Evolutionary conservation across 2,113 vertebrate genomes (phyloP).

Genomic region (Lanius collurio): DNA sequence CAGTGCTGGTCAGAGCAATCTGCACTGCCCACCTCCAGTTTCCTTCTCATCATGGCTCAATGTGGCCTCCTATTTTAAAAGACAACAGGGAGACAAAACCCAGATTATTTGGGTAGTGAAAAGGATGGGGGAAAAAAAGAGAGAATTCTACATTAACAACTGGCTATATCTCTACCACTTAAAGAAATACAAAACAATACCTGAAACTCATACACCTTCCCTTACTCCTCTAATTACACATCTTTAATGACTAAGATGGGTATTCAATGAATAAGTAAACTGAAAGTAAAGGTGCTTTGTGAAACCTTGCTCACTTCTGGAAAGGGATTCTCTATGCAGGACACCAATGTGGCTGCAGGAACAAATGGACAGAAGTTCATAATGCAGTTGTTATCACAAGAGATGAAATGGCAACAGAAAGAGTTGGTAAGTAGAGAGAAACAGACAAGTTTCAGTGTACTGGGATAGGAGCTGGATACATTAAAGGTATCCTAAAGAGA

Average conservation of each 20-base stretch:
- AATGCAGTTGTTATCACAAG: not conserved
- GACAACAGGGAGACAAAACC: not conserved
- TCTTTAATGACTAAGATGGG: not conserved
- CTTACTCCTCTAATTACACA: not conserved
- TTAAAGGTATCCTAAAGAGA: not conserved
- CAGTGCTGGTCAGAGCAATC: not conserved
- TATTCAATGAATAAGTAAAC: not conserved
- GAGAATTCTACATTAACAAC: not conserved
- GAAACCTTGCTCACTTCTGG: not conserved
- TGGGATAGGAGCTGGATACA: not conserved
- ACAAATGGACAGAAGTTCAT: not conserved
- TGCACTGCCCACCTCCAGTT: not conserved
- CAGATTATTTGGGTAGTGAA: not conserved
- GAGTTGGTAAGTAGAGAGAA: not conserved
- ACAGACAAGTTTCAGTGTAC: not conserved
- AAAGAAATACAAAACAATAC: not conserved
- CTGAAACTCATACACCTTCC: not conserved
- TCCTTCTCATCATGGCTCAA: not conserved
- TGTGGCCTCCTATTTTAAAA: not conserved
- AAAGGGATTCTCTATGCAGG: not conserved
- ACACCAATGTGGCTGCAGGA: fast-evolving
- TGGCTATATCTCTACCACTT: not conserved
- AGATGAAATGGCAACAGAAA: not conserved
- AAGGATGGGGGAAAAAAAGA: not conserved
- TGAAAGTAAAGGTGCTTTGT: not conserved